phyloP scores from a whole-genome alignment of 2,797 vertebrate genomes.

The Esox masquinongy region DNA sequence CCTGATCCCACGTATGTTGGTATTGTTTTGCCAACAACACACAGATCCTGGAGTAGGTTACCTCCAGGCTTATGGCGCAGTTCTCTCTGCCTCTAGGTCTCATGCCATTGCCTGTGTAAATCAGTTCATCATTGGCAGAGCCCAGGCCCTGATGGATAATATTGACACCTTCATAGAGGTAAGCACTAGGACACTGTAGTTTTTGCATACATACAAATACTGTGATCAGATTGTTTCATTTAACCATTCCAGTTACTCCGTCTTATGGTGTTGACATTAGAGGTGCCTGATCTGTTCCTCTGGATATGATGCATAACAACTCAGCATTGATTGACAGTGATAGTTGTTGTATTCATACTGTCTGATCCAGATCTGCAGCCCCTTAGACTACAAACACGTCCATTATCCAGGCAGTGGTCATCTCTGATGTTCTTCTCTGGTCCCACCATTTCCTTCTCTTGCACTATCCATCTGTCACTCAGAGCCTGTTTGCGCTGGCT shows the following conservation, averaged over 20 bases:
- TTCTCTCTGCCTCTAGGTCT: constrained; percentile 71
- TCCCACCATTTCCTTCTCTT: neutral
- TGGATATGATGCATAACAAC: constrained; percentile 68
- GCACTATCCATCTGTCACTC: neutral
- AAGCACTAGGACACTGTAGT: constrained; percentile 27
- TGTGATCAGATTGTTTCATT: neutral
- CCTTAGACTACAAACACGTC: constrained; percentile 44
- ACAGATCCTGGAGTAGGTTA: neutral
- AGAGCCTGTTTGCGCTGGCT: constrained; percentile 93
- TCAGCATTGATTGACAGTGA: constrained; percentile 64
- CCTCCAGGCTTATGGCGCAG: neutral
- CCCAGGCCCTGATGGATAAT: constrained; percentile 95
- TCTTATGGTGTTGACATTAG: neutral
- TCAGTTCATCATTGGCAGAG: constrained; percentile 95
- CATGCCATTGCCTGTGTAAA: constrained; percentile 95
- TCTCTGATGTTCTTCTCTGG: neutral
- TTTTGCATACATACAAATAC: neutral
- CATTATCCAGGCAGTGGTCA: constrained; percentile 1
- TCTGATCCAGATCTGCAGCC: constrained; percentile 57
- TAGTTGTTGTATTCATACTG: constrained; percentile 54
- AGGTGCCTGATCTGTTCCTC: constrained; percentile 7
- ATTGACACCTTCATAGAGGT: constrained; percentile 97
- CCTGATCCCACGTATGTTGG: neutral
- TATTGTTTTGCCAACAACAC: neutral
- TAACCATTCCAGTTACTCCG: neutral